Conservation (phyloP, 2,888 invertebrate genomes). For the Bimastos eiseni region DNA sequence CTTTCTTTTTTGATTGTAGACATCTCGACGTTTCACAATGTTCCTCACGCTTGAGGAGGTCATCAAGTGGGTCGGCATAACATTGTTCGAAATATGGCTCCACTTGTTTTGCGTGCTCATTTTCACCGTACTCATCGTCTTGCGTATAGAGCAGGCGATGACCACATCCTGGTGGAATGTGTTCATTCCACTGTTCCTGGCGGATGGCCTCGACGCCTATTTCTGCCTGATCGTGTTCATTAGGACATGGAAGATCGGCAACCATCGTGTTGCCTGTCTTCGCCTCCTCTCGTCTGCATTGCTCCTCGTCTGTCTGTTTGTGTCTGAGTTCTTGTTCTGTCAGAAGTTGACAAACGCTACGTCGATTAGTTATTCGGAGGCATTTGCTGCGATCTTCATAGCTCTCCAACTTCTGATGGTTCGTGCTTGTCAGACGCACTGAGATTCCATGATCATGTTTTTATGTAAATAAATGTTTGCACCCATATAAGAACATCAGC, state of each 20-base stretch:
- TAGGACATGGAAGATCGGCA: slow-evolving; percentile 79
- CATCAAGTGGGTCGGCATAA: slow-evolving; percentile 89
- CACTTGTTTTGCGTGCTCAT: slow-evolving; percentile 80
- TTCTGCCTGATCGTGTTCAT: slow-evolving; percentile 93
- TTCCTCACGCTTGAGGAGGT: slow-evolving; percentile 86
- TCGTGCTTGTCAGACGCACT: slow-evolving; percentile 85
- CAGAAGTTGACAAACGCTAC: slow-evolving; percentile 81
- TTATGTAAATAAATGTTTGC: neutral
- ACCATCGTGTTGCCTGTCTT: slow-evolving; percentile 74
- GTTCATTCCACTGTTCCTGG: slow-evolving; percentile 87
- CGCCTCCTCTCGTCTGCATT: slow-evolving; percentile 81
- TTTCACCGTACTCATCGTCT: slow-evolving; percentile 80
- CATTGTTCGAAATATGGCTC: slow-evolving; percentile 91
- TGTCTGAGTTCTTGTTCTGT: slow-evolving; percentile 88
- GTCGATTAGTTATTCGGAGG: slow-evolving; percentile 84
- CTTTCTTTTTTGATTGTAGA: neutral
- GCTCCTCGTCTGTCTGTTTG: slow-evolving; percentile 80
- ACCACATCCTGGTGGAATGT: slow-evolving; percentile 81
- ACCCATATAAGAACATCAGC: neutral
- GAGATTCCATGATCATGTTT: neutral
- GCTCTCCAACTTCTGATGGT: slow-evolving; percentile 85
- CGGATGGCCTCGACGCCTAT: slow-evolving; percentile 89
- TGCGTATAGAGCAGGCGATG: slow-evolving; percentile 72
- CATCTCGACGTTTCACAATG: slow-evolving; percentile 66
- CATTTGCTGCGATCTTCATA: slow-evolving; percentile 88